Base-by-base conservation (phyloP, 2,888 invertebrate genomes). In the Pyrgus malvae region DNA sequence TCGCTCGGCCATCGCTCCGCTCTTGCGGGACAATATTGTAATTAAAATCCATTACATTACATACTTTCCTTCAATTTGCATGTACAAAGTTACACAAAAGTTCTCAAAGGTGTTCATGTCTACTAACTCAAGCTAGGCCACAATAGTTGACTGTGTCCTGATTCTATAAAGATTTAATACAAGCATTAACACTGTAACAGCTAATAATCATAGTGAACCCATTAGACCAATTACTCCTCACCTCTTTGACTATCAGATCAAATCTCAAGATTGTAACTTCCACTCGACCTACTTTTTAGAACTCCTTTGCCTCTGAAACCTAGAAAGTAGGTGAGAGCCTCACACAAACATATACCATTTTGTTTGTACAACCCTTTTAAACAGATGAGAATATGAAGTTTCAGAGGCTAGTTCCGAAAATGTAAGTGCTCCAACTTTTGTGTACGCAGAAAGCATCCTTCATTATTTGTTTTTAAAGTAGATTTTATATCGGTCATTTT, bases 291-390 rank as follows among this genome's bases (percentile, higher is more conserved):
- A 51, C 12, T 23, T 51, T 51, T 51, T 44, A 42, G 35, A 35
- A 44, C 51, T 51, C 37, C 51, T 51, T 51, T 51, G 50, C 31
- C 42, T 14, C 9, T 51, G 27, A 37, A 51, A 44, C 19, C 42
- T 37, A 44, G 51, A 51, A 51, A 51, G 51, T 51, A 51, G 51
- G 51, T 44, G 51, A 51, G 51, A 37, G 51, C 33, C 16, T 3
- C 35, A 35, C 50, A 50, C 33, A 29, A 17, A 44, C 25, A 50
- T n/a, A n/a, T 44, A 17, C 27, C 51, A 42, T 51, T 33, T 51
- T 37, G 37, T 37, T 27, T 51, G 44, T 33, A 51, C 35, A 37
- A 44, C 44, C 35, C 51, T 44, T 44, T 49, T 51, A 44, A 51
- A 37, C 42, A 33, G 44, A 51, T 44, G 51, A n/a, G n/a, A 51